phyloP scores from a whole-genome alignment of 1,140 invertebrate species.

The Polyergus mexicanus region DNA sequence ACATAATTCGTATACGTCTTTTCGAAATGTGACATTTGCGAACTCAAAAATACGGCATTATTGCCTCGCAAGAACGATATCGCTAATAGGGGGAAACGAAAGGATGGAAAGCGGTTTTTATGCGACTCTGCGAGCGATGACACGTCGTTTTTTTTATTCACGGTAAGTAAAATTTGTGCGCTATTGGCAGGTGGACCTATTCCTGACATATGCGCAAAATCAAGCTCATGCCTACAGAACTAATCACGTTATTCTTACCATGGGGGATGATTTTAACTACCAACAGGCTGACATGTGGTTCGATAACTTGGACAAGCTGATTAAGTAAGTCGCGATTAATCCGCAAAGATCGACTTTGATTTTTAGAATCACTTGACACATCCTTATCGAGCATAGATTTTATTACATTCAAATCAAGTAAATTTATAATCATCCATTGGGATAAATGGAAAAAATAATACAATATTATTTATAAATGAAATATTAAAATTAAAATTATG shows the following conservation, averaged over 20 bases:
- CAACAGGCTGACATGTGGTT: slow-evolving; percentile 94
- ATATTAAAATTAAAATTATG: not conserved
- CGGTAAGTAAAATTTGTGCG: slow-evolving; percentile 66
- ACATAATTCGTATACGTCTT: not conserved
- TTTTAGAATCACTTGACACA: not conserved
- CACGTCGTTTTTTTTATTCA: not conserved
- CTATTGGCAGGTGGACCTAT: slow-evolving; percentile 68
- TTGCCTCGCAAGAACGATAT: slow-evolving; percentile 17
- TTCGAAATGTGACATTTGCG: slow-evolving; percentile 5
- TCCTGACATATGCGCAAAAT: slow-evolving; percentile 71
- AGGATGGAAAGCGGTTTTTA: slow-evolving; percentile 24
- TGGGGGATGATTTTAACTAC: slow-evolving; percentile 97
- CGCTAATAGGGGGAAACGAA: not conserved
- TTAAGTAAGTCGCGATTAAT: slow-evolving; percentile 88
- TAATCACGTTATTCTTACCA: slow-evolving; percentile 94
- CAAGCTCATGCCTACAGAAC: slow-evolving; percentile 88
- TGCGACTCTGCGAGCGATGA: not conserved
- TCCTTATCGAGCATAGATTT: not conserved
- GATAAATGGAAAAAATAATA: not conserved
- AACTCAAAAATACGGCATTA: slow-evolving; percentile 1
- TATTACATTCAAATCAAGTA: not conserved
- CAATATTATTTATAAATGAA: not conserved
- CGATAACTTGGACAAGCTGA: slow-evolving; percentile 95
- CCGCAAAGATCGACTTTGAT: not conserved
- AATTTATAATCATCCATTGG: not conserved